Evolutionary conservation across 2,797 vertebrate genomes (phyloP).

Genomic region (Tapirus indicus): DNA sequence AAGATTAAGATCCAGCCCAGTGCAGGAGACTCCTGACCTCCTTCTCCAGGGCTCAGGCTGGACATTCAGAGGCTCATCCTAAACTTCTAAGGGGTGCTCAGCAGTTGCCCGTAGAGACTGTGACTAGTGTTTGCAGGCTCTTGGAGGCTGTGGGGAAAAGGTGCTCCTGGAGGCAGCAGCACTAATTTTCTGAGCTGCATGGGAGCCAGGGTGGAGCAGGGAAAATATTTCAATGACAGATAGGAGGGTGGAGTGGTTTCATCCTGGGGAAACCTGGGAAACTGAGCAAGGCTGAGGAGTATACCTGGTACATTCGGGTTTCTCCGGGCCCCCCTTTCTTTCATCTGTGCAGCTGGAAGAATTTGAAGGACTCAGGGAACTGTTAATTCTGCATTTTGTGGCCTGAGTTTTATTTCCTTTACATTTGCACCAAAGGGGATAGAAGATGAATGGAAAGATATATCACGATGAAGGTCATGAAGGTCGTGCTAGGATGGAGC

Average conservation of each 20-base stretch:
- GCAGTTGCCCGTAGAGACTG: not conserved
- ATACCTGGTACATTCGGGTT: no score
- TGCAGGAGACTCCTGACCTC: accelerated
- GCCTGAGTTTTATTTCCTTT: no score
- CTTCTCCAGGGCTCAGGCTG: not conserved
- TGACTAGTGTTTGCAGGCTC: not conserved
- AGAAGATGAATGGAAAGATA: not conserved
- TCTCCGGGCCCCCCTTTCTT: no score
- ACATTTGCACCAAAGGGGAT: no score
- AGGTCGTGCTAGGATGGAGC: not conserved
- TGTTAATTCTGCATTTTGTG: no score
- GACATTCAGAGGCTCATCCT: not conserved
- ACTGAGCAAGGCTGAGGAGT: no score
- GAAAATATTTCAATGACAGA: not conserved
- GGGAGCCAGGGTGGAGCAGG: not conserved
- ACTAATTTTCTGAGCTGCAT: not conserved
- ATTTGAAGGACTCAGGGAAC: no score
- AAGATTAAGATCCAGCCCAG: not conserved
- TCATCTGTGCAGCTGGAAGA: no score
- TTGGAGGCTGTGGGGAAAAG: not conserved
- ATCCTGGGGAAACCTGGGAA: not conserved
- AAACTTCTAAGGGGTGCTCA: not conserved
- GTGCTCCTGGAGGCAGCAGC: not conserved
- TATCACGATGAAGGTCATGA: not conserved
- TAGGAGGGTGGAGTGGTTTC: not conserved